These are phyloP conservation scores for Planococcus citri DNA, from an alignment of 1,140 invertebrate genomes.

Conservation along the genomic window DNA sequence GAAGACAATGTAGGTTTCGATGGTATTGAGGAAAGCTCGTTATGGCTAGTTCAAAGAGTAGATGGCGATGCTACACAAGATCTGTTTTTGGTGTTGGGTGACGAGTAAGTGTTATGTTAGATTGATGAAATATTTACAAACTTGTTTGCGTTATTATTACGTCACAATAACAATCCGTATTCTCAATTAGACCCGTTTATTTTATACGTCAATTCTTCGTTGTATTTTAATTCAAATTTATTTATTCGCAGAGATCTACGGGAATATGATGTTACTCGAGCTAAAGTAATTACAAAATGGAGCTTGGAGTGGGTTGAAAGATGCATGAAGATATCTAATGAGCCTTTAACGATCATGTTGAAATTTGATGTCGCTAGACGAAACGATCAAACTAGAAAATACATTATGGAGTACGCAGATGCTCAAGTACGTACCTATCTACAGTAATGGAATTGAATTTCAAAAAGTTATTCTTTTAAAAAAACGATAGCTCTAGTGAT, in stretches of 20 bases:
- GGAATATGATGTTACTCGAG: conserved; percentile 37
- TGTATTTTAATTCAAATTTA: background rate
- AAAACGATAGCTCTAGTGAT: background rate
- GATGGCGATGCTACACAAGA: background rate
- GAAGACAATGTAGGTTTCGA: too few relatives aligned
- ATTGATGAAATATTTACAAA: too few relatives aligned
- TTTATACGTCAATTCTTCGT: conserved; percentile 5
- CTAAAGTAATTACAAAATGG: conserved; percentile 44
- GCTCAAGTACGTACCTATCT: conserved; percentile 37
- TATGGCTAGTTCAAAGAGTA: conserved; percentile 21
- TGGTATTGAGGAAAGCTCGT: background rate
- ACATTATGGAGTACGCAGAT: conserved; percentile 41
- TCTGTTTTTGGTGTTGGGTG: conserved; percentile 26
- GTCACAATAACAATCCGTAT: background rate
- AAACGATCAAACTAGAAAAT: conserved; percentile 42
- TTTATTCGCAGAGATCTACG: conserved; percentile 26
- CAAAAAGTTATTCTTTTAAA: too few relatives aligned
- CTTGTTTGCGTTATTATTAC: too few relatives aligned
- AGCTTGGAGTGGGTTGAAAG: conserved; percentile 41
- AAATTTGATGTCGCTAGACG: conserved; percentile 46
- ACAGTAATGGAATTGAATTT: too few relatives aligned
- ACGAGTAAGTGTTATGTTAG: conserved; percentile 28
- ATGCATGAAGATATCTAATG: conserved; percentile 37
- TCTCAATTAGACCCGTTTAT: background rate
- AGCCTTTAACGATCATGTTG: conserved; percentile 41